These are phyloP conservation scores for Drosophila nebulosa DNA, from an alignment of 1,140 invertebrate genomes.

Conservation along the genomic window DNA sequence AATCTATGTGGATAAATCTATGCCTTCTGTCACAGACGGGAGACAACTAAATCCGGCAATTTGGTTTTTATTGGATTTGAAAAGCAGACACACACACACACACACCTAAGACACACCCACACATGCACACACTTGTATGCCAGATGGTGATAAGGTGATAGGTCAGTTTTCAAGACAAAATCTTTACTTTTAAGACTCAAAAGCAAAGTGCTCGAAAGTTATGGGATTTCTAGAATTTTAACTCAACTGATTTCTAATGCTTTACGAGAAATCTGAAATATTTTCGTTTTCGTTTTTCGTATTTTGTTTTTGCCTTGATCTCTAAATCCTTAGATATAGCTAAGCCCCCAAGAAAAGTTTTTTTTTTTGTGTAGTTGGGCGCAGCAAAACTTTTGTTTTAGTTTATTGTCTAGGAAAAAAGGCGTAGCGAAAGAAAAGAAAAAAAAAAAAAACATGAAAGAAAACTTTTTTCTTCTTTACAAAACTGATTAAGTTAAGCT, in stretches of 20 bases:
- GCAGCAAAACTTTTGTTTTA: constrained; percentile 63
- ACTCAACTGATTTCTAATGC: neutral
- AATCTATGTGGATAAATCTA: constrained; percentile 9
- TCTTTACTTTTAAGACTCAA: too few relatives aligned
- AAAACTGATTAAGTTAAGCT: constrained; percentile 67
- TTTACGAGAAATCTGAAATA: neutral
- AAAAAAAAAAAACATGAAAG: neutral
- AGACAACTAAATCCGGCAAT: constrained; percentile 16
- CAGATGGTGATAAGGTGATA: neutral
- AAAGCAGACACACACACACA: neutral
- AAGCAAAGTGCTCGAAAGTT: too few relatives aligned
- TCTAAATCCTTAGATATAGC: neutral
- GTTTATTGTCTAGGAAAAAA: constrained; percentile 63
- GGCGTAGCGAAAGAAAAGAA: constrained; percentile 6
- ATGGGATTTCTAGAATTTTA: neutral
- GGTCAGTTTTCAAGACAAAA: neutral
- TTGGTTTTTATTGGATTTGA: constrained; percentile 5
- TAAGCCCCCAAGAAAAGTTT: constrained; percentile 35
- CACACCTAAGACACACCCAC: neutral
- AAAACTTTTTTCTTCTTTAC: constrained; percentile 39
- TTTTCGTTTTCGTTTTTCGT: neutral
- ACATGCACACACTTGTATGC: neutral
- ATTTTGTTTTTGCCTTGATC: neutral
- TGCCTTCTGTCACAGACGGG: neutral
- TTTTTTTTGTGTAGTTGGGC: constrained; percentile 29